Percentiles rank a stretch among this genome's conserved stretches.
phyloP scores from a whole-genome alignment of 2,113 vertebrate genomes.

The Chionis minor region DNA sequence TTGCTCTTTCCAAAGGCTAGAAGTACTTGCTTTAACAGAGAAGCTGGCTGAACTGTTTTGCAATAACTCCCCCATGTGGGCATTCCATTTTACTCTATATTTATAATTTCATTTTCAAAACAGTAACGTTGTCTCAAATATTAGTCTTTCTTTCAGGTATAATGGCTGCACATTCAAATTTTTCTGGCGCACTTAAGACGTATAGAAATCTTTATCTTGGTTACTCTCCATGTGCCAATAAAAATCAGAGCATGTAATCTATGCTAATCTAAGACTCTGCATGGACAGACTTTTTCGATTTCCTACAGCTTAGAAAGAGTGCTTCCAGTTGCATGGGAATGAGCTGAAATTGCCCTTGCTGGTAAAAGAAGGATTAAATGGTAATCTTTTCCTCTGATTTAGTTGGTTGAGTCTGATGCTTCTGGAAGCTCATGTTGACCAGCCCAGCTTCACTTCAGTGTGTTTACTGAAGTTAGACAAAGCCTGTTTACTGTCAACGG shows the following conservation, averaged over 20 bases:
- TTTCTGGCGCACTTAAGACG: fast-evolving
- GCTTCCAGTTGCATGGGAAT: background rate
- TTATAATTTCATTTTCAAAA: background rate
- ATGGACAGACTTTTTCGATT: background rate
- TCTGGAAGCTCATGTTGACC: background rate
- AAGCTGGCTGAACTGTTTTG: background rate
- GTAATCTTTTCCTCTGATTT: background rate
- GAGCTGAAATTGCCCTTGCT: background rate
- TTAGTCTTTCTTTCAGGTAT: background rate
- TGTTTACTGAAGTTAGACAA: background rate
- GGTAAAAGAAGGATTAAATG: background rate
- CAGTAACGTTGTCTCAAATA: background rate
- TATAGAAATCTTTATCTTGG: background rate
- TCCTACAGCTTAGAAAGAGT: background rate
- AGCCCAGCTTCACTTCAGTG: background rate
- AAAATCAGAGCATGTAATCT: background rate
- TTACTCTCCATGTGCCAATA: background rate
- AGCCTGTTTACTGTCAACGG: background rate
- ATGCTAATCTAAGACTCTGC: background rate
- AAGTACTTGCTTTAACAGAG: background rate
- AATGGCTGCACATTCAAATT: background rate
- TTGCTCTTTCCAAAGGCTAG: background rate
- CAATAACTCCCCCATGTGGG: conserved; percentile 35
- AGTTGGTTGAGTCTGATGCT: background rate
- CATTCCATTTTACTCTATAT: background rate